phyloP scores from a whole-genome alignment of 2,797 vertebrate genomes.

The Pseudomugil tenellus region DNA sequence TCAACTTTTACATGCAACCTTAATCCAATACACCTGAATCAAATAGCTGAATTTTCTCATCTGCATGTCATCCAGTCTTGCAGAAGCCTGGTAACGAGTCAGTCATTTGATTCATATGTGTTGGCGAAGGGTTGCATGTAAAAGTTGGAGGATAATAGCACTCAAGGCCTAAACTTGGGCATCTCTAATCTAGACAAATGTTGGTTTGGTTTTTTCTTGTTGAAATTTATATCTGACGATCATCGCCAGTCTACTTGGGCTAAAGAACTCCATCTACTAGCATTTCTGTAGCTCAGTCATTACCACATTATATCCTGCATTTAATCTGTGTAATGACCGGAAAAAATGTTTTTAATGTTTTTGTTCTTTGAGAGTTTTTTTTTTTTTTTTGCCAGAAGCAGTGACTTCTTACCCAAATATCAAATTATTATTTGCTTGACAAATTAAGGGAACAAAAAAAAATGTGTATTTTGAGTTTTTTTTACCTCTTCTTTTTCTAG shows the following conservation, averaged over 20 bases:
- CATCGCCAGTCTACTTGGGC: not conserved
- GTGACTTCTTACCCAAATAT: not conserved
- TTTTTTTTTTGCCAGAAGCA: too few relatives aligned
- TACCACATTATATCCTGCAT: not conserved
- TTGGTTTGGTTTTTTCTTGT: not conserved
- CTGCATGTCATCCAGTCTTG: too few relatives aligned
- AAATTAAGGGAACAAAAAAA: constrained; percentile 1
- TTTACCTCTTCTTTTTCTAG: not conserved
- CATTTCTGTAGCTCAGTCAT: not conserved
- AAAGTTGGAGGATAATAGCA: too few relatives aligned
- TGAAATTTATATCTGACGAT: not conserved
- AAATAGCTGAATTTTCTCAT: too few relatives aligned
- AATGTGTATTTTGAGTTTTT: not conserved
- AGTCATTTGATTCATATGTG: too few relatives aligned
- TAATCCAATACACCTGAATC: too few relatives aligned
- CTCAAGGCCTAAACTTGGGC: too few relatives aligned
- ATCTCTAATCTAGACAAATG: too few relatives aligned
- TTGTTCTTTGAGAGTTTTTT: not conserved
- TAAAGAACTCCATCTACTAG: not conserved
- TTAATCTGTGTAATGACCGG: not conserved
- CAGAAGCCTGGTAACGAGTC: too few relatives aligned
- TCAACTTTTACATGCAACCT: too few relatives aligned
- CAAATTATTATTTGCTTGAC: not conserved
- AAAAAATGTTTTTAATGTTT: not conserved
- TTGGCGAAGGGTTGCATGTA: too few relatives aligned